Percentiles rank a stretch among this genome's conserved stretches.
Evolutionary conservation across 2,888 invertebrate genomes (phyloP).

Genomic region (Coelinius sp.): DNA sequence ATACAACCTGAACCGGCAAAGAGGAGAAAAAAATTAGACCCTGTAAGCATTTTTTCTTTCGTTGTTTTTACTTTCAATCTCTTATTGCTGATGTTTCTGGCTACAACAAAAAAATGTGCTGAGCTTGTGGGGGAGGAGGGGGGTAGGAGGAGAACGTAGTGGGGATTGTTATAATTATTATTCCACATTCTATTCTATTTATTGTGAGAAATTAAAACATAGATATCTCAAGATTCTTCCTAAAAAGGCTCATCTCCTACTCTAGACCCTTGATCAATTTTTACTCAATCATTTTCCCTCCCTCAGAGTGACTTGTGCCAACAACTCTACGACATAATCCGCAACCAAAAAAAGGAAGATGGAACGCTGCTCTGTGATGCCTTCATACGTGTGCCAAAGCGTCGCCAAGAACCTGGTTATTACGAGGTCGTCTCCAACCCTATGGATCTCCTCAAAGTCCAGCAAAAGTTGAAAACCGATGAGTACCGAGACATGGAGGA

Average conservation of each 20-base stretch:
- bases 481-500: conserved; percentile 96
- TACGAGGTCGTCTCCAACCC: conserved; percentile 95
- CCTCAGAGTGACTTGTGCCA: conserved; percentile 86
- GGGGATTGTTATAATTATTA: not conserved
- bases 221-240: not conserved
- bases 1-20: conserved; percentile 71
- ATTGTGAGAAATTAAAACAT: not conserved
- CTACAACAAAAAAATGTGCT: too few species aligned
- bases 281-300: not conserved
- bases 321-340: conserved; percentile 91
- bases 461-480: conserved; percentile 97
- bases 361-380: conserved; percentile 92
- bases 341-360: conserved; percentile 93
- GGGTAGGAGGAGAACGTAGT: not conserved
- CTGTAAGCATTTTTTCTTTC: conserved; percentile 74
- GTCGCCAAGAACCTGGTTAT: conserved; percentile 91
- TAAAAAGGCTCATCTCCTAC: not conserved
- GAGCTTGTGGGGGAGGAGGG: not conserved
- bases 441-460: conserved; percentile 94
- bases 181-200: not conserved
- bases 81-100: too few species aligned
- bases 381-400: conserved; percentile 94
- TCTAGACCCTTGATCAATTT: not conserved
- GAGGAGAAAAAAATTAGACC: conserved; percentile 82
- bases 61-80: too few species aligned